A percentile compares a stretch with the other conserved stretches of the same genome.
Conservation (phyloP, 2,113 vertebrate species). For the Gobiocypris rarus region DNA sequence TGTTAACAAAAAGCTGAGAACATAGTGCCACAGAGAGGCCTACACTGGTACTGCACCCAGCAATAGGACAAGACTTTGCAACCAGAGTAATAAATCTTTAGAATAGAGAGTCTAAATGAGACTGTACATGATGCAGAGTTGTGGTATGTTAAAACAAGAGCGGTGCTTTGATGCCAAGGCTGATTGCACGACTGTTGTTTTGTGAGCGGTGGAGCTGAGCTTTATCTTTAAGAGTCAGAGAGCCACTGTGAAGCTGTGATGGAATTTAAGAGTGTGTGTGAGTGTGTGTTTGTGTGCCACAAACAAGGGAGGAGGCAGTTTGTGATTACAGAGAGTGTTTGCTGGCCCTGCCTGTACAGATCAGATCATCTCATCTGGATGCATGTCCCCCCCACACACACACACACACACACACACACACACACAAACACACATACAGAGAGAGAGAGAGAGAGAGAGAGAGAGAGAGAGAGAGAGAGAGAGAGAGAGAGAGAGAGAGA, state of each 20-base stretch:
- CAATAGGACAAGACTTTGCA: conserved; percentile 35
- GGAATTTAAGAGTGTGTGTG: conserved; percentile 43
- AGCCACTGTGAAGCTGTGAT: conserved; percentile 36
- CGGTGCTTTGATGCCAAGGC: conserved; percentile 51
- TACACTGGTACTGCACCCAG: conserved; percentile 38
- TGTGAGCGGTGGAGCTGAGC: conserved; percentile 48
- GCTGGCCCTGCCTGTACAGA: conserved; percentile 46
- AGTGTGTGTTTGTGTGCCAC: conserved; percentile 38
- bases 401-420: conserved; percentile 15
- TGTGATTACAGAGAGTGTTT: conserved; percentile 59
- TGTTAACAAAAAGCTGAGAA: conserved; percentile 70
- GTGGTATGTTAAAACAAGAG: conserved; percentile 58
- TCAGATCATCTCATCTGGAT: conserved; percentile 48
- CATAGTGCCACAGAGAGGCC: conserved; percentile 75
- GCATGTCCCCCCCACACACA: conserved; percentile 29
- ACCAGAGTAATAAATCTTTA: conserved; percentile 52
- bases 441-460: too few species aligned
- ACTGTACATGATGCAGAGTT: conserved; percentile 41
- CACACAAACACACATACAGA: too few species aligned
- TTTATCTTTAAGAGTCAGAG: conserved; percentile 54
- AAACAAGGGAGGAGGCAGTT: conserved; percentile 46
- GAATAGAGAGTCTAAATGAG: conserved; percentile 38
- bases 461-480: too few species aligned
- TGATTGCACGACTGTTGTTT: conserved; percentile 56
- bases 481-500: too few species aligned